Evolutionary conservation across 2,888 invertebrate genomes (phyloP).

Genomic region (Diploptera punctata): DNA sequence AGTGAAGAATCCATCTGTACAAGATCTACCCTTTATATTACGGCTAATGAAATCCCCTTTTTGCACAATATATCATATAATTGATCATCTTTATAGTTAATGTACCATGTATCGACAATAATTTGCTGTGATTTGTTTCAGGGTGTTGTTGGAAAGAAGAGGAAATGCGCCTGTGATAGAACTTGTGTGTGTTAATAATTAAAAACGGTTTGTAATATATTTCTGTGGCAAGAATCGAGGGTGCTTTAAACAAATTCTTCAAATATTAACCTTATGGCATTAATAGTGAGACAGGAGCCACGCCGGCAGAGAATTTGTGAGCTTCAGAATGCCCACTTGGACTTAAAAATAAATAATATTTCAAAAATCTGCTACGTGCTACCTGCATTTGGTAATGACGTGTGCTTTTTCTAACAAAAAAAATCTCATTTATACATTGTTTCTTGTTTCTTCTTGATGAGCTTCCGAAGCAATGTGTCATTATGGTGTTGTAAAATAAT

Average conservation of each 20-base stretch:
- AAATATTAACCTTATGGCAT: neutral
- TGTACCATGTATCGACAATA: too few relatives aligned
- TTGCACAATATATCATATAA: too few relatives aligned
- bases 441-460: neutral
- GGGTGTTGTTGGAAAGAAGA: neutral
- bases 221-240: neutral
- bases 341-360: neutral
- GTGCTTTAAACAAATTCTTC: neutral
- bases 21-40: too few relatives aligned
- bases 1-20: too few relatives aligned
- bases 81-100: too few relatives aligned
- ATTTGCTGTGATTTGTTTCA: too few relatives aligned
- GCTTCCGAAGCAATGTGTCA: neutral
- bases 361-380: conserved; percentile 31
- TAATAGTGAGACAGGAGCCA: too few relatives aligned
- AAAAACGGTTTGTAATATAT: conserved; percentile 3
- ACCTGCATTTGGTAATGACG: conserved; percentile 33
- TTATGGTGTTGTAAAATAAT: too few relatives aligned
- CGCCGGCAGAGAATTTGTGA: too few relatives aligned
- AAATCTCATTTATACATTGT: conserved; percentile 16
- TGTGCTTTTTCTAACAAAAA: conserved; percentile 20
- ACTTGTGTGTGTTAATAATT: neutral
- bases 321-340: too few relatives aligned
- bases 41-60: too few relatives aligned
- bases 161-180: neutral